phyloP scores from a whole-genome alignment of 2,888 invertebrate genomes.

The Eupithecia abbreviata region DNA sequence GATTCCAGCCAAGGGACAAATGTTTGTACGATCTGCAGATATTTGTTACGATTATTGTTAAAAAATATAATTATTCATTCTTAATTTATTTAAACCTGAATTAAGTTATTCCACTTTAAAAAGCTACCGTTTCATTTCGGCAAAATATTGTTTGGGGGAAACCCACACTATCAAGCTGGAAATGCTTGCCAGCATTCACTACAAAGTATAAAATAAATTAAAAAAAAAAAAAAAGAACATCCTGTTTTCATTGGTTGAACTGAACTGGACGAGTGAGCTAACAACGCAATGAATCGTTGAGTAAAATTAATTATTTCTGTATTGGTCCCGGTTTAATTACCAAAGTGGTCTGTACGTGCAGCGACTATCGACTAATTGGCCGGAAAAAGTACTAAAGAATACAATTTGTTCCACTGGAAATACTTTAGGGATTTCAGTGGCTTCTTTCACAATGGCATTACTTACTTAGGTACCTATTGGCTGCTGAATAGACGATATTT shows the following conservation, averaged over 20 bases:
- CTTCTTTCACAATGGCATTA: background rate
- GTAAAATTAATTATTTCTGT: constrained; percentile 59
- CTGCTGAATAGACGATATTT: background rate
- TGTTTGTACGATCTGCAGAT: too few relatives aligned
- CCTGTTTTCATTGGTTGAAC: constrained; percentile 31
- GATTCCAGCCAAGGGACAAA: too few relatives aligned
- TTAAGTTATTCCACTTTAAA: too few relatives aligned
- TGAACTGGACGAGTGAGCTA: constrained; percentile 40
- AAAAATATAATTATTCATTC: too few relatives aligned
- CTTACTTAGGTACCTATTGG: background rate
- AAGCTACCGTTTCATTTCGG: background rate
- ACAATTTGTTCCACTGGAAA: constrained; percentile 35
- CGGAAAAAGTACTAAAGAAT: constrained; percentile 45
- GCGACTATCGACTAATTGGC: constrained; percentile 46
- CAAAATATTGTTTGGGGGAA: background rate
- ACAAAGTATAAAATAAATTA: background rate
- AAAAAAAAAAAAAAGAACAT: background rate
- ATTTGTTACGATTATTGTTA: too few relatives aligned
- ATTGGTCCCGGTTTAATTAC: constrained; percentile 57
- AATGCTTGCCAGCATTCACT: background rate
- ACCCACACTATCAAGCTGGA: background rate
- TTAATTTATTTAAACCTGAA: too few relatives aligned
- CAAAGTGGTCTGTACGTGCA: constrained; percentile 56
- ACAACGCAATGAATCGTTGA: constrained; percentile 56
- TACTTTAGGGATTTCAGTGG: background rate